Conservation (phyloP, 2,888 invertebrate genomes). For the Ennomos fuscantarius region DNA sequence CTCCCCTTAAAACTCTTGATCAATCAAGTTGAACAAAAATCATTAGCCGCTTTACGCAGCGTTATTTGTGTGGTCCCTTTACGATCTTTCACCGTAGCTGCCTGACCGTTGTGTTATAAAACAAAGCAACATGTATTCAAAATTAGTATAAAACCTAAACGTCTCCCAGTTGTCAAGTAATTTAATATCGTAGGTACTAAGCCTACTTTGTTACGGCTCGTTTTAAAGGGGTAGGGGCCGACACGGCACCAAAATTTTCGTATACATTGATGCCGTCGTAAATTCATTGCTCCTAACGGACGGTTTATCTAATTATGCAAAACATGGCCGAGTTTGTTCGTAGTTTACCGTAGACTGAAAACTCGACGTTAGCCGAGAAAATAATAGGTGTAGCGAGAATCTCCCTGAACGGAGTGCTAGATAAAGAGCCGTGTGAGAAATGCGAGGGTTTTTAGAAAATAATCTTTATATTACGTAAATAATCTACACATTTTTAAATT, state of each 20-base stretch:
- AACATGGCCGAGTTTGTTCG: constrained; percentile 64
- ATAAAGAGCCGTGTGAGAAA: constrained; percentile 1
- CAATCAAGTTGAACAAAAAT: too few relatives aligned
- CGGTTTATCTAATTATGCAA: constrained; percentile 74
- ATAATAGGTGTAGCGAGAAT: constrained; percentile 61
- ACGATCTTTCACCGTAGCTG: not conserved
- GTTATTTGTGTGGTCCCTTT: too few relatives aligned
- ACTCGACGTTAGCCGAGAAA: constrained; percentile 49
- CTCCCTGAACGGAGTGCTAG: constrained; percentile 33
- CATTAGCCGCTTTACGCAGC: too few relatives aligned
- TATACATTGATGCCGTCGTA: constrained; percentile 47
- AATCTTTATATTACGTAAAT: too few relatives aligned
- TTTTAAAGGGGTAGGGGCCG: constrained; percentile 7
- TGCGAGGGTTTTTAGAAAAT: too few relatives aligned
- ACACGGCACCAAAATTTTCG: constrained; percentile 36
- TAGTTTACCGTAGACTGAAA: constrained; percentile 57
- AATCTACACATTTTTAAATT: too few relatives aligned
- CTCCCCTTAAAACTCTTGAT: too few relatives aligned
- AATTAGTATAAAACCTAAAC: constrained; percentile 17
- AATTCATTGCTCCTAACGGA: constrained; percentile 57
- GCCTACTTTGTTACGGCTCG: constrained; percentile 18
- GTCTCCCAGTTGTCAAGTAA: constrained; percentile 9
- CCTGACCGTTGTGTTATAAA: not conserved
- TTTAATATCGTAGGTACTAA: constrained; percentile 11
- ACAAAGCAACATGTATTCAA: not conserved